phyloP scores from a whole-genome alignment of 2,797 vertebrate species.

The Jordanella pulchra region DNA sequence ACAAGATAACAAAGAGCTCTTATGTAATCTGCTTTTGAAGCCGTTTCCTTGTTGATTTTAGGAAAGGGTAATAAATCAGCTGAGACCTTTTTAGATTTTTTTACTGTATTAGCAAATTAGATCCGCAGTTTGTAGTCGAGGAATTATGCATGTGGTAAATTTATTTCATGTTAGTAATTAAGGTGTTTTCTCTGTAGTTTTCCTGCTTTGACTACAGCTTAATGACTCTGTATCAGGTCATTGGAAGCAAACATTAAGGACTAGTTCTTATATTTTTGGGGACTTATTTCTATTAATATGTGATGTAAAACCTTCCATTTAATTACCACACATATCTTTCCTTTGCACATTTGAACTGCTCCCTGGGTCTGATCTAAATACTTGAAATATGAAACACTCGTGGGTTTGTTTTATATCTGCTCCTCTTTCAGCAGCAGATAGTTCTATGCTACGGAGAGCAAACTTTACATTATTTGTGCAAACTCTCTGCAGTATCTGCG shows the following conservation, averaged over 20 bases:
- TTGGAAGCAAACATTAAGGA: not conserved
- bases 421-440: not conserved
- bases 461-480: not conserved
- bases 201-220: not conserved
- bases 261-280: not conserved
- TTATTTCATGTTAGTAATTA: not conserved
- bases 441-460: not conserved
- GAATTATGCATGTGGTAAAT: not conserved
- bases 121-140: too few relatives aligned
- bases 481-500: not conserved
- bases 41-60: too few relatives aligned
- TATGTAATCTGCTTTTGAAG: not conserved
- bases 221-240: not conserved
- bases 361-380: not conserved
- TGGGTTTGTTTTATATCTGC: not conserved
- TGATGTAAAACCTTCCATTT: not conserved
- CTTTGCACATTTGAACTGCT: not conserved
- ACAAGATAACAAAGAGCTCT: not conserved
- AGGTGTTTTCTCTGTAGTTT: not conserved
- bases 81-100: too few relatives aligned
- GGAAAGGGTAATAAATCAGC: too few relatives aligned
- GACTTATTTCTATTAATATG: not conserved
- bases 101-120: too few relatives aligned
- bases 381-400: not conserved
- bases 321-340: not conserved